phyloP scores from a whole-genome alignment of 1,140 invertebrate species.

The Vollenhovia emeryi region DNA sequence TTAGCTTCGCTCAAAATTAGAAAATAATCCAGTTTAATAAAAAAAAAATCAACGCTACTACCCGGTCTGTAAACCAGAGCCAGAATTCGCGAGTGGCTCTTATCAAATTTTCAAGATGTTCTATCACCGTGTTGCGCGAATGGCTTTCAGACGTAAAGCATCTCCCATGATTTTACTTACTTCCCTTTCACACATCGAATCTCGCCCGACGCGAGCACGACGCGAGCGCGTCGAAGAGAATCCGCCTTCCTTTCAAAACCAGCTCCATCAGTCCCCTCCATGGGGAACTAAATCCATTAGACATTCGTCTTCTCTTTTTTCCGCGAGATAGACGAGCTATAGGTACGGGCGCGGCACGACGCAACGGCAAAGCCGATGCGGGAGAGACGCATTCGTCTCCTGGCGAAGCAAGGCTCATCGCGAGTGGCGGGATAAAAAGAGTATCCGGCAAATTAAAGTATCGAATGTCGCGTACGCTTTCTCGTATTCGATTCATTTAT shows the following conservation, averaged over 20 bases:
- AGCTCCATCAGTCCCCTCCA: slow-evolving; percentile 51
- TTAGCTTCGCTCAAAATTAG: neutral
- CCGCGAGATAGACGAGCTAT: slow-evolving; percentile 13
- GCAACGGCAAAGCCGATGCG: neutral
- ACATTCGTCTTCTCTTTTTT: slow-evolving; percentile 56
- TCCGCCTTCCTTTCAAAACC: slow-evolving; percentile 66
- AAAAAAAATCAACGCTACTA: neutral
- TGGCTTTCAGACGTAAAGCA: slow-evolving; percentile 35
- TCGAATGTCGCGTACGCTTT: neutral
- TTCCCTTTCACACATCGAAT: slow-evolving; percentile 65
- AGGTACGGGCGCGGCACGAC: neutral
- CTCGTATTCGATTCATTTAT: neutral
- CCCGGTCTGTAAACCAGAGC: neutral
- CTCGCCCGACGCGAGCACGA: neutral
- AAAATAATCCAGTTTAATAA: neutral
- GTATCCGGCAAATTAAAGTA: slow-evolving; percentile 21
- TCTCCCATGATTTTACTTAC: slow-evolving; percentile 65
- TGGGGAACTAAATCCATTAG: slow-evolving; percentile 72
- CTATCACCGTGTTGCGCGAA: slow-evolving; percentile 32
- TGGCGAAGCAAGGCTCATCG: slow-evolving; percentile 12
- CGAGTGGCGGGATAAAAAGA: slow-evolving; percentile 8
- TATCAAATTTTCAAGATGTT: slow-evolving; percentile 39
- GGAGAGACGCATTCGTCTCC: neutral
- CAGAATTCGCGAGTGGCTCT: neutral
- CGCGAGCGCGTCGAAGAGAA: slow-evolving; percentile 35